Evolutionary conservation across 1,140 invertebrate genomes (phyloP).

Genomic region (Pseudomyrmex pallidus): DNA sequence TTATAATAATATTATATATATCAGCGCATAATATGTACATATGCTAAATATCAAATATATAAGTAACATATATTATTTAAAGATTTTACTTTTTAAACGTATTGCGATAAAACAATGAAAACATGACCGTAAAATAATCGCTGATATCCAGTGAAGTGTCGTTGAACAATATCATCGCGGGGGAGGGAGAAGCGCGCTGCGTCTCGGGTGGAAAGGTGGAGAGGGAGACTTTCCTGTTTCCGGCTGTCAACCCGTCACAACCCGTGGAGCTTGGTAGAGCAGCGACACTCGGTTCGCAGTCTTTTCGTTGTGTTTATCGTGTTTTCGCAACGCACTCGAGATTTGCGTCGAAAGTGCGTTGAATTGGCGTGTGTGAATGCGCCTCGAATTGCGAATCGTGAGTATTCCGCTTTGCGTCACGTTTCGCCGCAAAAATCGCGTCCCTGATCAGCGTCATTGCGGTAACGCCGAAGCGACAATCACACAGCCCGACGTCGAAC

Average conservation of each 20-base stretch:
- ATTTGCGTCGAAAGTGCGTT: background rate
- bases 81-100: constrained; percentile 20
- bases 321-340: background rate
- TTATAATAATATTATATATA: too few species aligned
- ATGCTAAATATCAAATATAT: too few species aligned
- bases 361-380: background rate
- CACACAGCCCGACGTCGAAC: constrained; percentile 26
- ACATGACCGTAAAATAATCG: background rate
- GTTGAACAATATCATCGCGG: constrained; percentile 3
- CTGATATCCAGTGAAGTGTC: too few species aligned
- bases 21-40: too few species aligned
- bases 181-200: constrained; percentile 24
- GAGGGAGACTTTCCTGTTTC: constrained; percentile 76
- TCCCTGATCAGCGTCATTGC: constrained; percentile 42
- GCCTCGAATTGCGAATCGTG: constrained; percentile 28
- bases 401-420: constrained; percentile 28
- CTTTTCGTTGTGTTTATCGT: background rate
- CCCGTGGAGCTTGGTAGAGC: constrained; percentile 40
- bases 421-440: background rate
- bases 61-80: background rate
- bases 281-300: background rate
- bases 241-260: constrained; percentile 72
- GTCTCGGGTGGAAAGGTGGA: constrained; percentile 16
- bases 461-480: constrained; percentile 28
- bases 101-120: background rate